These are phyloP conservation scores for Hymenochirus boettgeri DNA, from an alignment of 2,113 vertebrate species.

Conservation along the genomic window DNA sequence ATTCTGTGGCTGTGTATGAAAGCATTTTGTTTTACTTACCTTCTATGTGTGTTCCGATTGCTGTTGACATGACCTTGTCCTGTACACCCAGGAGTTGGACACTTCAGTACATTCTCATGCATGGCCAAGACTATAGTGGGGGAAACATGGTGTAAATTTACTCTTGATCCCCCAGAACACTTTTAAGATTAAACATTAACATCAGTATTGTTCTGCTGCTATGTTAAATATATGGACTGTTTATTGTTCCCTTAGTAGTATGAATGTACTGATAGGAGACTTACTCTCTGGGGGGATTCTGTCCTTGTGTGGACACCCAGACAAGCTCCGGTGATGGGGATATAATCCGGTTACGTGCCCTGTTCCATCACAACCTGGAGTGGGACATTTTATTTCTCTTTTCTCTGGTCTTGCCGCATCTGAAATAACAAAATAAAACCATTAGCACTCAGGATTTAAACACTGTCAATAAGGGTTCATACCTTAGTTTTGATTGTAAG, in stretches of 20 bases:
- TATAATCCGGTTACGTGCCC: slow-evolving; percentile 95
- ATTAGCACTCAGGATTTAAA: too few species aligned
- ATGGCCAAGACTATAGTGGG: slow-evolving; percentile 82
- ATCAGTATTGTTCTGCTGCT: too few species aligned
- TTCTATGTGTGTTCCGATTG: slow-evolving; percentile 97
- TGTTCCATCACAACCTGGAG: slow-evolving; percentile 92
- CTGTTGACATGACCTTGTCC: slow-evolving; percentile 98
- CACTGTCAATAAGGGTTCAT: too few species aligned
- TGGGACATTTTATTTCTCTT: slow-evolving; percentile 94
- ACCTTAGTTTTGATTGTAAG: too few species aligned
- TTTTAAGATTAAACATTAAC: too few species aligned
- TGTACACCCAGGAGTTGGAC: slow-evolving; percentile 94
- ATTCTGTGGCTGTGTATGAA: too few species aligned
- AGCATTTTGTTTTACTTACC: slow-evolving; percentile 54
- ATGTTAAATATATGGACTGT: too few species aligned
- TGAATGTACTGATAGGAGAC: slow-evolving; percentile 38
- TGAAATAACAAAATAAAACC: slow-evolving; percentile 44
- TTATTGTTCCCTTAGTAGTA: too few species aligned
- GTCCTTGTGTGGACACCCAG: slow-evolving; percentile 97
- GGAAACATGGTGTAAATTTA: slow-evolving; percentile 32
- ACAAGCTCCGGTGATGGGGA: slow-evolving; percentile 95
- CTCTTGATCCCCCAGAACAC: too few species aligned
- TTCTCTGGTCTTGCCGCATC: slow-evolving; percentile 90
- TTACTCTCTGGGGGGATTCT: slow-evolving; percentile 97
- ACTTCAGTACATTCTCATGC: slow-evolving; percentile 98